phyloP scores from a whole-genome alignment of 2,113 vertebrate genomes.

The Columba livia region DNA sequence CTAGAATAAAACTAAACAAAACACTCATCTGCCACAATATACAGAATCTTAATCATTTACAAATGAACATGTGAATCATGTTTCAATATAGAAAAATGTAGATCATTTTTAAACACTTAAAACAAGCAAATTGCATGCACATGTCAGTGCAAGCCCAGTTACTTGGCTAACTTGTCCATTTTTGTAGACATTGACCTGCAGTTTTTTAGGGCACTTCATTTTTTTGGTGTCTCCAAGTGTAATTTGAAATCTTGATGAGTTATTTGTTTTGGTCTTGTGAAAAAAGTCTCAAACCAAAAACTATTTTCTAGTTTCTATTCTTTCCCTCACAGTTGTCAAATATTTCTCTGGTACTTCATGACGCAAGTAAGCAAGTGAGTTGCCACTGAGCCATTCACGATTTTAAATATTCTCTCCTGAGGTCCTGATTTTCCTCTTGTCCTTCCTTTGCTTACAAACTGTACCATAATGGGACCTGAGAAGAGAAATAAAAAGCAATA shows the following conservation, averaged over 20 bases:
- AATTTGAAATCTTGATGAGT: background rate
- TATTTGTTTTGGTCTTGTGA: background rate
- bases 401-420: slow-evolving; percentile 2
- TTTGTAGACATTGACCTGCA: background rate
- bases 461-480: background rate
- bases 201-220: background rate
- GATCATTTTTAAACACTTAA: background rate
- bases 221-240: background rate
- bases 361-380: background rate
- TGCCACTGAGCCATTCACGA: background rate
- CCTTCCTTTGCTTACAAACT: background rate
- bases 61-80: background rate
- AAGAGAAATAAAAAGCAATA: background rate
- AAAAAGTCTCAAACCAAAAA: background rate
- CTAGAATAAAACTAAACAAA: background rate
- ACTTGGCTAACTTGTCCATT: background rate
- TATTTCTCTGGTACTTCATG: background rate
- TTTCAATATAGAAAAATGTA: background rate
- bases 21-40: background rate
- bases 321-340: background rate
- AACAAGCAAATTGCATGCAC: background rate
- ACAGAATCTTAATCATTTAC: background rate
- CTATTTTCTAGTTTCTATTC: background rate
- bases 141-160: background rate
- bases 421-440: background rate